Evolutionary conservation across 2,797 vertebrate species (phyloP).

Genomic region (Sebastes hopkinsi): DNA sequence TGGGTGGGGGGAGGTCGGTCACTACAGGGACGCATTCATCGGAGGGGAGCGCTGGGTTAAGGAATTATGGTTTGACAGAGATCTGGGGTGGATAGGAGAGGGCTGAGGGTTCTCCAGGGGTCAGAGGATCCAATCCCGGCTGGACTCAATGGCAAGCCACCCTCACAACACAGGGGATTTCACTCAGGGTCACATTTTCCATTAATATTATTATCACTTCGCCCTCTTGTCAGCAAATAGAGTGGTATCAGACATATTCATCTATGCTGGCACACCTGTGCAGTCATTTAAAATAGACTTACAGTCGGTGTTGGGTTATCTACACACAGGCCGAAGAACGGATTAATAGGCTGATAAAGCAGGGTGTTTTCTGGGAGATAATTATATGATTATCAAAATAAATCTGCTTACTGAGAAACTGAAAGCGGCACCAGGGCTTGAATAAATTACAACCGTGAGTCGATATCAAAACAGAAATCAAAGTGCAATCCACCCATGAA

Average conservation of each 20-base stretch:
- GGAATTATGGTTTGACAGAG: constrained; percentile 76
- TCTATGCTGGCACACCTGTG: constrained; percentile 48
- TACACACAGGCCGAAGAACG: background rate
- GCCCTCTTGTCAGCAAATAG: constrained; percentile 59
- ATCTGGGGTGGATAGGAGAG: constrained; percentile 64
- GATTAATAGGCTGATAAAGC: constrained; percentile 52
- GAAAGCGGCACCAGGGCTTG: background rate
- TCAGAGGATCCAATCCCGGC: constrained; percentile 80
- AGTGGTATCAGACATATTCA: constrained; percentile 56
- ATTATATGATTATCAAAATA: constrained; percentile 24
- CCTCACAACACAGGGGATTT: constrained; percentile 63
- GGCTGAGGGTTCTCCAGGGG: constrained; percentile 75
- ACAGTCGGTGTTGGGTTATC: constrained; percentile 11
- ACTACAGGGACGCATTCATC: constrained; percentile 68
- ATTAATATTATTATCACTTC: constrained; percentile 77
- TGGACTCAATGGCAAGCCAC: constrained; percentile 58
- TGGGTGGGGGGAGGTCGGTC: constrained; percentile 63
- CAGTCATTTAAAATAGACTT: constrained; percentile 24
- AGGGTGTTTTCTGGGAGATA: background rate
- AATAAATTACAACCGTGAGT: constrained; percentile 50
- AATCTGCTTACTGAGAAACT: constrained; percentile 28
- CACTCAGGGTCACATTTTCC: constrained; percentile 59
- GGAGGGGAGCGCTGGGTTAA: constrained; percentile 61
- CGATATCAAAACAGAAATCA: constrained; percentile 64
- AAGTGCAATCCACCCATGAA: constrained; percentile 56